These are phyloP conservation scores for Hemicordylus capensis DNA, from an alignment of 2,113 vertebrate genomes.

Conservation along the genomic window DNA sequence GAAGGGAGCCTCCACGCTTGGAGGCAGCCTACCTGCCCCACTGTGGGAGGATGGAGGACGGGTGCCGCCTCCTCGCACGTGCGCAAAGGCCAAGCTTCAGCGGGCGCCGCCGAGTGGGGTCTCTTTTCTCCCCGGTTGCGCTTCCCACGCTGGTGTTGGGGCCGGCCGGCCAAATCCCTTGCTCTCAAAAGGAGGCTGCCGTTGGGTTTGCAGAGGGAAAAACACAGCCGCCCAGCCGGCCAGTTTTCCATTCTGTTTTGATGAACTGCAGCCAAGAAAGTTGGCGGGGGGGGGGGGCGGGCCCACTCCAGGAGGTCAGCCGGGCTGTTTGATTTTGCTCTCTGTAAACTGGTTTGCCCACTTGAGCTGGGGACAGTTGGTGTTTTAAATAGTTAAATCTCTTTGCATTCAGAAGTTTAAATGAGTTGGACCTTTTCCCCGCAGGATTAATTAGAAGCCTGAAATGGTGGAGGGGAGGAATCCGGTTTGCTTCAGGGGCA, in stretches of 20 bases:
- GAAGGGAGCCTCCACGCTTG: not conserved
- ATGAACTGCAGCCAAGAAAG: not conserved
- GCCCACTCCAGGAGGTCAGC: not conserved
- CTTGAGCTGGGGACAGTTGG: not conserved
- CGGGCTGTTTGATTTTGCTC: accelerated
- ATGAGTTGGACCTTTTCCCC: not conserved
- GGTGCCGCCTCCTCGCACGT: too few relatives aligned
- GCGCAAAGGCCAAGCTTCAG: too few relatives aligned
- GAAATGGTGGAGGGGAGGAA: not conserved
- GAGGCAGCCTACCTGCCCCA: not conserved
- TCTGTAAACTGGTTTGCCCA: constrained; percentile 51
- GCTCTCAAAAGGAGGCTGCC: not conserved
- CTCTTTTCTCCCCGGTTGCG: not conserved
- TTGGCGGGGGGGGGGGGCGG: not conserved
- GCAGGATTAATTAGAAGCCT: accelerated
- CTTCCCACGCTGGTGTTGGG: not conserved
- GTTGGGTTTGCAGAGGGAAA: not conserved
- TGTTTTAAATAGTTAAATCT: not conserved
- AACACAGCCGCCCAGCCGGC: too few relatives aligned
- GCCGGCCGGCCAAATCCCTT: not conserved
- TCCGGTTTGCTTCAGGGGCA: accelerated
- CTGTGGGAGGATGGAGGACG: too few relatives aligned
- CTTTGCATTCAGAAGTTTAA: not conserved
- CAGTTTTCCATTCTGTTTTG: not conserved
- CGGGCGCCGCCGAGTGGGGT: too few relatives aligned